phyloP scores from a whole-genome alignment of 2,797 vertebrate species.

The Crenichthys baileyi region DNA sequence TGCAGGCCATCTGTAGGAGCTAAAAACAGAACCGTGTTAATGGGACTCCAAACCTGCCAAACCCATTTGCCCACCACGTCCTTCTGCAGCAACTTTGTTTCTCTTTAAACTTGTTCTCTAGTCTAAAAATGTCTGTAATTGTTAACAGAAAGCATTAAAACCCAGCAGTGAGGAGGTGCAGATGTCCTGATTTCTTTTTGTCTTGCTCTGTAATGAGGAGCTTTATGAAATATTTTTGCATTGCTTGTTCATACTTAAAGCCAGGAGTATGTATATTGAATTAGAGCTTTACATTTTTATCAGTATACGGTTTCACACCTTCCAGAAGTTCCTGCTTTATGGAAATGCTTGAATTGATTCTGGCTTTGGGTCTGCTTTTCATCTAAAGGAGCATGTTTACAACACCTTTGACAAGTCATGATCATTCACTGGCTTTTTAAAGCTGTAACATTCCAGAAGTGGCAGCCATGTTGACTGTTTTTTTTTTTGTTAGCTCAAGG shows the following conservation, averaged over 20 bases:
- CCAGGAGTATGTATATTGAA: background rate
- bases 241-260: background rate
- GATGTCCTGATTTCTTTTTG: background rate
- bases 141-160: background rate
- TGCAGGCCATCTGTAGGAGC: background rate
- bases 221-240: background rate
- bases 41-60: background rate
- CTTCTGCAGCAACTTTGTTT: background rate
- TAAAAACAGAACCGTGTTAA: constrained; percentile 1
- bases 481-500: constrained; percentile 9
- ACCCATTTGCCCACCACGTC: background rate
- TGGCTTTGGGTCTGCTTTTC: constrained; percentile 8
- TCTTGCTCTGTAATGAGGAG: background rate
- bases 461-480: constrained; percentile 7
- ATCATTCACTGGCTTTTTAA: constrained; percentile 1
- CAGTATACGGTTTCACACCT: background rate
- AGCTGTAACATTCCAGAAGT: constrained; percentile 25
- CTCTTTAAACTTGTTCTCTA: background rate
- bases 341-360: too few relatives aligned
- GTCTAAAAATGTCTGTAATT: background rate
- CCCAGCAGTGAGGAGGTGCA: background rate
- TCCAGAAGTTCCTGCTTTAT: too few relatives aligned
- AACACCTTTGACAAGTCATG: background rate
- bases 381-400: constrained; percentile 1
- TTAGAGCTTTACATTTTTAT: background rate